phyloP scores from a whole-genome alignment of 2,113 vertebrate species.

The Vicugna pacos region DNA sequence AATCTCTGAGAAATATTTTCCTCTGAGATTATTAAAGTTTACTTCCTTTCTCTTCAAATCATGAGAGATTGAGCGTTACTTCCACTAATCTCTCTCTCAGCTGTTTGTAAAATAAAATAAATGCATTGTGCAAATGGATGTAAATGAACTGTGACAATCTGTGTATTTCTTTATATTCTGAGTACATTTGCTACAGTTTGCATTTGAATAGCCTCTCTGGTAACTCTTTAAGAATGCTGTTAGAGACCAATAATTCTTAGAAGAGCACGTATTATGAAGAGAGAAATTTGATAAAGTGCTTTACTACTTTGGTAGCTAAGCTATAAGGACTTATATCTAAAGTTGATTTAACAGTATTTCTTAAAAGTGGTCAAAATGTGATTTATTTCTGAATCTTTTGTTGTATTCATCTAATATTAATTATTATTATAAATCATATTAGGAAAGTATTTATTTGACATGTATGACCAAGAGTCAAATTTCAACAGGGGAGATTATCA shows the following conservation, averaged over 20 bases:
- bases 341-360: not conserved
- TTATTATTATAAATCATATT: constrained; percentile 43
- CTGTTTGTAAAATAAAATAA: constrained; percentile 63
- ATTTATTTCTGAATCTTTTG: constrained; percentile 28
- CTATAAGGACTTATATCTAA: not conserved
- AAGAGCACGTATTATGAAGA: not conserved
- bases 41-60: constrained; percentile 26
- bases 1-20: not conserved
- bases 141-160: constrained; percentile 41
- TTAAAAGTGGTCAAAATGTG: constrained; percentile 20
- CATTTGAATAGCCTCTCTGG: constrained; percentile 56
- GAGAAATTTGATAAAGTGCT: constrained; percentile 37
- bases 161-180: constrained; percentile 56
- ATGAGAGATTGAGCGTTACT: not conserved
- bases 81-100: not conserved
- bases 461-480: constrained; percentile 15
- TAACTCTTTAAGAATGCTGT: constrained; percentile 10
- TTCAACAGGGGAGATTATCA: not conserved
- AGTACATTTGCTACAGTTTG: constrained; percentile 12
- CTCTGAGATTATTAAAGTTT: constrained; percentile 16
- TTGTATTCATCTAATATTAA: constrained; percentile 8
- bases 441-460: not conserved
- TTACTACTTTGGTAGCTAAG: constrained; percentile 31
- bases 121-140: not conserved
- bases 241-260: constrained; percentile 23